Evolutionary conservation across 2,113 vertebrate genomes (phyloP).

Genomic region (Castor canadensis): DNA sequence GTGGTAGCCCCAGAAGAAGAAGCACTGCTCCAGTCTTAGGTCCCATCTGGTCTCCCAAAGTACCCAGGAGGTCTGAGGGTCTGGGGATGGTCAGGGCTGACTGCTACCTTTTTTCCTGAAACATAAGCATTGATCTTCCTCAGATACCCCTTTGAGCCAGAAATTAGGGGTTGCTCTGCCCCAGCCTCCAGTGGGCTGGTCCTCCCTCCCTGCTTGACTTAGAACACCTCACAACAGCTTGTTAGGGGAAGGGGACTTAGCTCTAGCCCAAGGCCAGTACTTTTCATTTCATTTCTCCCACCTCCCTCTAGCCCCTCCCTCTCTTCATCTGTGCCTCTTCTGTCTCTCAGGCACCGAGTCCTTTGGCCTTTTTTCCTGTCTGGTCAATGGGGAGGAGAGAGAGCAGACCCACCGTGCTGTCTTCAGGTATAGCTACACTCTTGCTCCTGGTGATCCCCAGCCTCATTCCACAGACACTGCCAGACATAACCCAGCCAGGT

Average conservation of each 20-base stretch:
- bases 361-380: constrained; percentile 97
- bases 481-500: accelerated
- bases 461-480: accelerated
- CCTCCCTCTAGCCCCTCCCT: neutral
- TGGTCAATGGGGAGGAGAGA: constrained; percentile 94
- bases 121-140: accelerated
- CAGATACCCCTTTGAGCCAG: accelerated
- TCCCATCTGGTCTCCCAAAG: neutral
- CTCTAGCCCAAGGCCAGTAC: neutral
- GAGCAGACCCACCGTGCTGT: constrained; percentile 97
- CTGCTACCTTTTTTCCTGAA: neutral
- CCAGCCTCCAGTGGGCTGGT: neutral
- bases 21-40: neutral
- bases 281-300: accelerated
- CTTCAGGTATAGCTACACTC: constrained; percentile 82
- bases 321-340: neutral
- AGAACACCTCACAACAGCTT: neutral
- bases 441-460: accelerated
- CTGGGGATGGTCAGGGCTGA: neutral
- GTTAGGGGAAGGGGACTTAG: neutral
- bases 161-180: neutral
- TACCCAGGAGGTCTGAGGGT: neutral
- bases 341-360: constrained; percentile 92
- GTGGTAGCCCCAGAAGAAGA: neutral
- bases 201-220: no score